These are phyloP conservation scores for Muraenolepis orangiensis DNA, from an alignment of 2,797 vertebrate species.

Conservation along the genomic window DNA sequence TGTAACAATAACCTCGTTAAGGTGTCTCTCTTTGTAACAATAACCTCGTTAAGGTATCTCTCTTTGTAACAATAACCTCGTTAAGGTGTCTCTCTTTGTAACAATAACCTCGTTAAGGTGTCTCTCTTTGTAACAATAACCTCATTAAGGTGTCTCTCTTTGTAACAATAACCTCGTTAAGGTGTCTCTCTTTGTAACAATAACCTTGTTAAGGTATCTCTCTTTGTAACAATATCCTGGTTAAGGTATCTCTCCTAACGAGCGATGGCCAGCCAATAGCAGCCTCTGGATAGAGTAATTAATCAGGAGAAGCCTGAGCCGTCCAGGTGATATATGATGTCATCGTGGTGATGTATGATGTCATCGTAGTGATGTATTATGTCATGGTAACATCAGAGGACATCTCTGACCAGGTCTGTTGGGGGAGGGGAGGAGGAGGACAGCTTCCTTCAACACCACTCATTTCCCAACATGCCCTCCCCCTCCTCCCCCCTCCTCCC, in stretches of 20 bases:
- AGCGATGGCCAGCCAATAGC: background rate
- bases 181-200: background rate
- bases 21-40: background rate
- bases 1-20: background rate
- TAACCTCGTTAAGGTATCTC: background rate
- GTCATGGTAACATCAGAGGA: too few relatives aligned
- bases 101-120: too few relatives aligned
- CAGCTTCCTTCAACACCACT: conserved; percentile 48
- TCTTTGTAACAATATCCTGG: background rate
- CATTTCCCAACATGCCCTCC: conserved; percentile 8
- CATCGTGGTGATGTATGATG: conserved; percentile 31
- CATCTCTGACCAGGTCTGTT: conserved; percentile 23
- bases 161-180: background rate
- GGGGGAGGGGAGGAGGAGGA: conserved; percentile 21
- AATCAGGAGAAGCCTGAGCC: background rate
- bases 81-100: too few relatives aligned
- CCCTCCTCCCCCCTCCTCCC: background rate
- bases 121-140: too few relatives aligned
- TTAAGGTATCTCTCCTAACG: background rate
- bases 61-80: background rate
- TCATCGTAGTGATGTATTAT: too few relatives aligned
- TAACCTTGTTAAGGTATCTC: background rate
- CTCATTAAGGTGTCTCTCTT: background rate
- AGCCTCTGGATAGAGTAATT: background rate
- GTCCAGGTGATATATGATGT: conserved; percentile 32